Percentiles rank a stretch among this genome's conserved stretches.
Evolutionary conservation across 2,797 vertebrate genomes (phyloP).

Genomic region (Podargus strigoides): DNA sequence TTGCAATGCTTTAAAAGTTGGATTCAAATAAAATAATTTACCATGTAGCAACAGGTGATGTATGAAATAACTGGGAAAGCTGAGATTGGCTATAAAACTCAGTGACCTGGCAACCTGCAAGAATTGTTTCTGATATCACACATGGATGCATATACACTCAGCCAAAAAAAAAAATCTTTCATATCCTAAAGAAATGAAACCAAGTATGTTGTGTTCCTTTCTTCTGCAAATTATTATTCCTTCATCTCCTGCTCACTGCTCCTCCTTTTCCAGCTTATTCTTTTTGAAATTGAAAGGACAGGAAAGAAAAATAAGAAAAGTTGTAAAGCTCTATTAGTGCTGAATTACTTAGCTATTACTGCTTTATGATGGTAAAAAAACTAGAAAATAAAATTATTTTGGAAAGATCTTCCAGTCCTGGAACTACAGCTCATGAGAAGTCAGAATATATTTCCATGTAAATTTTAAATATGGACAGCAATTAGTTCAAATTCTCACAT

Average conservation of each 20-base stretch:
- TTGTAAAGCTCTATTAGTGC: neutral
- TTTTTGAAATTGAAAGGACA: neutral
- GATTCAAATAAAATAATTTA: neutral
- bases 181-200: neutral
- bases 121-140: neutral
- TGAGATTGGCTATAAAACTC: neutral
- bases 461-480: neutral
- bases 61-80: neutral
- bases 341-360: neutral
- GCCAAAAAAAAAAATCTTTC: neutral
- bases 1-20: neutral
- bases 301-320: neutral
- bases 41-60: neutral
- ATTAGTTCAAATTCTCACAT: neutral
- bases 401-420: neutral
- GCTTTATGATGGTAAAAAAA: neutral
- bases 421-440: neutral
- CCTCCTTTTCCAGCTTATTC: neutral
- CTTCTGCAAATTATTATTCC: neutral
- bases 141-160: neutral
- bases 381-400: neutral
- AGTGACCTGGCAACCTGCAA: neutral
- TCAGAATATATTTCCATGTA: neutral
- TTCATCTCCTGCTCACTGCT: neutral
- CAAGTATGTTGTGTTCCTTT: neutral